Conservation (phyloP, 2,113 vertebrate genomes). For the Neodontobutis hainanensis region DNA sequence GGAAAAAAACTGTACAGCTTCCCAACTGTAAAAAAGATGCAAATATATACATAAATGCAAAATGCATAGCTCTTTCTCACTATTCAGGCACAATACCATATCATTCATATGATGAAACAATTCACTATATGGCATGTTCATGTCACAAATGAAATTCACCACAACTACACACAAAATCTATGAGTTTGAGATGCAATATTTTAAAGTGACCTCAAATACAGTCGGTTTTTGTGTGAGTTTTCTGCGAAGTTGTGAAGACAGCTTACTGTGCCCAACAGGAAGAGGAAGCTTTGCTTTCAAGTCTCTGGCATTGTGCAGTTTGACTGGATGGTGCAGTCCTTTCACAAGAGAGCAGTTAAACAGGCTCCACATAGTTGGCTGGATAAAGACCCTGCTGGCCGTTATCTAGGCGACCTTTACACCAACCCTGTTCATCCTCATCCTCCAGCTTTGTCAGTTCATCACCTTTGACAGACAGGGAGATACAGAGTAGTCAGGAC, state of each 20-base stretch:
- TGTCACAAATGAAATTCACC: constrained; percentile 53
- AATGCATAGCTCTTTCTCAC: constrained; percentile 67
- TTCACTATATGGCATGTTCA: constrained; percentile 58
- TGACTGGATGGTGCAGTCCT: constrained; percentile 61
- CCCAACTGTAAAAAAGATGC: constrained; percentile 59
- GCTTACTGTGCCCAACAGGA: constrained; percentile 56
- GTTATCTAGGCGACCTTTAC: constrained; percentile 93
- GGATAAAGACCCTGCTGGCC: constrained; percentile 94
- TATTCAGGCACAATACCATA: constrained; percentile 65
- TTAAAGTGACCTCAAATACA: constrained; percentile 27
- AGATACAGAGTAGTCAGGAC: not conserved
- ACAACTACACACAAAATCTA: constrained; percentile 56
- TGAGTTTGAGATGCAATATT: constrained; percentile 43
- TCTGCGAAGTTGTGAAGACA: constrained; percentile 52
- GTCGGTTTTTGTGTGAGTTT: constrained; percentile 33
- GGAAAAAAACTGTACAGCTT: constrained; percentile 66
- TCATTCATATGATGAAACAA: constrained; percentile 52
- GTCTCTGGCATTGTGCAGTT: constrained; percentile 71
- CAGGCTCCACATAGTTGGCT: constrained; percentile 92
- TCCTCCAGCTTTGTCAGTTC: constrained; percentile 94
- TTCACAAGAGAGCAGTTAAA: constrained; percentile 73
- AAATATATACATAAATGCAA: constrained; percentile 74
- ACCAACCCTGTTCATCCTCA: constrained; percentile 97
- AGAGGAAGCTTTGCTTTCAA: constrained; percentile 59
- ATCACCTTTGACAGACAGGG: constrained; percentile 80